Base-by-base conservation (phyloP, 2,888 invertebrate species). In the Aphidoletes aphidimyza region DNA sequence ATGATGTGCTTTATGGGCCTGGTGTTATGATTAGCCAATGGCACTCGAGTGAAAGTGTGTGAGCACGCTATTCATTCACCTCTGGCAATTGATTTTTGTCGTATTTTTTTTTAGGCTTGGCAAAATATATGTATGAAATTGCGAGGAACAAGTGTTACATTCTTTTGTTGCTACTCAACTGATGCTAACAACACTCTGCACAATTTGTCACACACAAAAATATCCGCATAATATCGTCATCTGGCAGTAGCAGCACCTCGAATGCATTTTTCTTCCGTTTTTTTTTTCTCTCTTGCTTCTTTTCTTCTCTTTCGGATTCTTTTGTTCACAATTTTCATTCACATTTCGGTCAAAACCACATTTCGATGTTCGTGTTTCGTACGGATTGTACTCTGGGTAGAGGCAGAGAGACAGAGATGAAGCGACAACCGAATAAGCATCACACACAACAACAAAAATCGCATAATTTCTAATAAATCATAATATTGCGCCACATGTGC, bases 401-500 rank as follows among this genome's bases (percentile, higher is more conserved):
- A n/a, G n/a, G n/a, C n/a, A n/a, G n/a, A n/a, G n/a, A n/a, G n/a
- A n/a, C n/a, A n/a, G n/a, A n/a, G 42, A 14, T 42, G 8, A 42
- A 42, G 69, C 69, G 22, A 22, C 2, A n/a, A 54, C 54, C 22
- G 47, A n/a, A 54, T 22, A 22, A 69, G 69, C 69, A 69, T 69
- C 69, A n/a, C n/a, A n/a, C n/a, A n/a, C n/a, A n/a, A n/a, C n/a
- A n/a, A n/a, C n/a, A 69, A 69, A 69, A 69, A 30, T 69, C 34
- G 26, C 69, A 69, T 69, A 17, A 30, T 34, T 69, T 69, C 69
- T 30, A 69, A 69, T 69, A 69, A 69, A 69, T 69, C 69, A 69
- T 69, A 69, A 69, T 69, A 30, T 69, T 69, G 69, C 34, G 69
- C 69, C 69, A 69, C 69, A 69, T 69, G 69, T 69, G 30, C 69